Evolutionary conservation across 2,888 invertebrate species (phyloP).

Genomic region (Dioctria linearis): DNA sequence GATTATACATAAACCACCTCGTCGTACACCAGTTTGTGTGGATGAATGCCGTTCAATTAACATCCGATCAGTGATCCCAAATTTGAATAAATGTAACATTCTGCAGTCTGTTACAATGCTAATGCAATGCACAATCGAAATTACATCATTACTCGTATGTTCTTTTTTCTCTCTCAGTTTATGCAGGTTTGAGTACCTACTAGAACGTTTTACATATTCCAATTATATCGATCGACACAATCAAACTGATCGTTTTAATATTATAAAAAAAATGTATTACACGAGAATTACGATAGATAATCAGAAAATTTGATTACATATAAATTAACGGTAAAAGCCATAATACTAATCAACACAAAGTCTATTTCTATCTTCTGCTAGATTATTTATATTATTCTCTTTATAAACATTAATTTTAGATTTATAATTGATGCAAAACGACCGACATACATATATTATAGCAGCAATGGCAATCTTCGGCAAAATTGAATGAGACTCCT

Average conservation of each 20-base stretch:
- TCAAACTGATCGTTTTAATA: slow-evolving; percentile 1
- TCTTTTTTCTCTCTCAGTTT: no score
- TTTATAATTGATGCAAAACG: not conserved
- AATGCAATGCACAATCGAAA: slow-evolving; percentile 12
- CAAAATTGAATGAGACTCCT: not conserved
- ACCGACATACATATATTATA: not conserved
- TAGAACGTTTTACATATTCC: slow-evolving; percentile 2
- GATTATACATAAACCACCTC: no score
- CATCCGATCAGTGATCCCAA: slow-evolving; percentile 43
- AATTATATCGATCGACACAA: not conserved
- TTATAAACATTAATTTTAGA: no score
- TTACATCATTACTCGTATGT: slow-evolving; percentile 8
- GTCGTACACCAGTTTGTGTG: not conserved
- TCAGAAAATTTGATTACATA: slow-evolving; percentile 14
- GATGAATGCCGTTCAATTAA: slow-evolving; percentile 16
- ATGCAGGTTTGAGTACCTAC: not conserved
- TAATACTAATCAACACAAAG: no score
- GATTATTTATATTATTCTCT: no score
- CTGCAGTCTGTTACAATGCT: not conserved
- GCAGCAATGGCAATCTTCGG: slow-evolving; percentile 11
- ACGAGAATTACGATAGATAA: not conserved
- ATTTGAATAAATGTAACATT: slow-evolving; percentile 30
- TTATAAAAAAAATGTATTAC: slow-evolving; percentile 4
- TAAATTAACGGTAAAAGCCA: no score
- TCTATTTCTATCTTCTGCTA: no score